Evolutionary conservation across 2,797 vertebrate genomes (phyloP), one percentile per base, ranked within the genome.

Genomic region (Acanthis flammea): DNA sequence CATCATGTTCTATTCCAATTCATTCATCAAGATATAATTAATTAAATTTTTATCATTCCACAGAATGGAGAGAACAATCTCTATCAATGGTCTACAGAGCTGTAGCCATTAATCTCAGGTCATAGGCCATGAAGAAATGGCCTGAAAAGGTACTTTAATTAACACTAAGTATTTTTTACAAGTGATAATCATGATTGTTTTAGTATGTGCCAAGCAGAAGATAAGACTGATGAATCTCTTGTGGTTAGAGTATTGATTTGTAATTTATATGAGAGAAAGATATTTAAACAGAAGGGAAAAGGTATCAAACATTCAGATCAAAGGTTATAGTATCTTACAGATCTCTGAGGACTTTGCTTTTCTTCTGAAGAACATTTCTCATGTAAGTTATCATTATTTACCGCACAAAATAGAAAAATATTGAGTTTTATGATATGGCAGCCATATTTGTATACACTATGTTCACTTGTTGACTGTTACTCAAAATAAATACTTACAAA

Each of bases 141-240:
- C 70, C 68, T 76, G 50, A 93, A 85, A 79, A 95, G 10, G 27
- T 83, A 83, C 42, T 87, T 96, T 80, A 74, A 79, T 95, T 93
- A 95, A 73, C 66, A 55, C 21, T 21, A 90, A 92, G 37, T 87
- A 31, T 53, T 83, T 88, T 86, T 76, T 78, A 82, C 35, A 71
- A 90, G 62, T 67, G 67, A 83, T 88, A 83, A 77, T 83, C 53
- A 81, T 71, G 53, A 74, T 86, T 1, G 0, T 51, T 81, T 65
- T 54, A 91, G 28, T 77, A 28, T 82, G 80, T 42, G 45, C 22
- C 37, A 94, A 63, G 50, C 44, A 92, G 71, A 35, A 93, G 68
- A 88, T 80, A 91, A 92, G 66, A 75, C 35, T 71, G 93, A 93
- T 68, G 44, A 85, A 95, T 74, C 72, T 86, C 57, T 45, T 76